Base-by-base conservation (phyloP, 2,797 vertebrate species). In the Typhlichthys subterraneus region DNA sequence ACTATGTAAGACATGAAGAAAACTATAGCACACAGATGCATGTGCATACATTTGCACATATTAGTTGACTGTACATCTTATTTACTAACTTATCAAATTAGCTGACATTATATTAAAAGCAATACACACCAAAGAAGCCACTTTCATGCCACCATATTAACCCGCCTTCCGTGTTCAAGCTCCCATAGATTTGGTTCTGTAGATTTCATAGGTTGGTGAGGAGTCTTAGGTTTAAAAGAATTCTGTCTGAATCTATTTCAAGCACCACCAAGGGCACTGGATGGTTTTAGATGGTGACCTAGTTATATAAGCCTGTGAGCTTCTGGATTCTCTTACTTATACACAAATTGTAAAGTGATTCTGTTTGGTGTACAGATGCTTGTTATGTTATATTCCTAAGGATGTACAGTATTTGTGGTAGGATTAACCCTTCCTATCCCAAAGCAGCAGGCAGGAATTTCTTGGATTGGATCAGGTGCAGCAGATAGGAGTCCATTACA, bases 281-380 rank as follows among this genome's bases (percentile, higher is more conserved):
- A 88, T 87, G 85, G 74, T 76, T 91, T 92, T 85, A 88, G 84
- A 90, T 80, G 82, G 76, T 87, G 90, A 91, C 91, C 91, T 91
- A 93, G 79, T 92, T 92, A 89, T 87, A 88, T 87, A 84, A 88
- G 86, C 84, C 87, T 72, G 68, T 57, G 67, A 85, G 75, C 81
- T 88, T 85, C 81, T 84, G 72, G 81, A 73, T 85, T 76, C 81
- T 83, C 71, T 81, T 75, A 76, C 77, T 79, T 86, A 70, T 61
- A 84, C 84, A 83, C 68, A 53, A 76, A 63, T 42, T 72, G 31
- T 62, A 76, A 67, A 65, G 45, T 2, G 12, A 64, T 63, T 48
- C 68, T 61, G 38, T 42, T 66, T 15, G 2, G 61, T 54, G 68
- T 49, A 33, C 19, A 9, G 51, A 63, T 29, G 57, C 51, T 17